These are phyloP conservation scores for Pterocles orientalis DNA, from an alignment of 2,113 vertebrate species.

Conservation along the genomic window DNA sequence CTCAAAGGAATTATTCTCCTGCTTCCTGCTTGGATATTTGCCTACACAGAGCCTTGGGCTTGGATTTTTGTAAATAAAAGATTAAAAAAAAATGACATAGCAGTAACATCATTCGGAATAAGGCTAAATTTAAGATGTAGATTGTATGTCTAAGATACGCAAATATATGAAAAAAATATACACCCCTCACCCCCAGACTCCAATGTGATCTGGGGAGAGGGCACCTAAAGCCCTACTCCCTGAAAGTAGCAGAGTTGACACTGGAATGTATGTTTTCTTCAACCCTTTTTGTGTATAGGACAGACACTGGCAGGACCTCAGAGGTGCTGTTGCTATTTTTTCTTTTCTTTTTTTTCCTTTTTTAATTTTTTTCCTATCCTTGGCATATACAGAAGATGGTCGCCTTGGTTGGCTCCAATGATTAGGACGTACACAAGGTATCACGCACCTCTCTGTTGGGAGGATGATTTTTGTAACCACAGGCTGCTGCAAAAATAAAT, in stretches of 20 bases:
- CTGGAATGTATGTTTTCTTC: neutral
- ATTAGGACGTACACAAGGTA: neutral
- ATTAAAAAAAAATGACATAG: accelerated
- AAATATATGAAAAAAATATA: neutral
- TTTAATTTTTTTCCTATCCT: neutral
- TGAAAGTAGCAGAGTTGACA: neutral
- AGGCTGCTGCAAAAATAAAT: neutral
- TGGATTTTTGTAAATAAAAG: neutral
- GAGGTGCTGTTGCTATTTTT: neutral
- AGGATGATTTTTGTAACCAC: neutral
- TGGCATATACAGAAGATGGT: neutral
- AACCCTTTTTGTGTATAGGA: neutral
- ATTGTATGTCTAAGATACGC: accelerated
- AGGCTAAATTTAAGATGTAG: neutral
- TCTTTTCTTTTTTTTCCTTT: neutral
- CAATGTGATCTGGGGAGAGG: too few relatives aligned
- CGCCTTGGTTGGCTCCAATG: neutral
- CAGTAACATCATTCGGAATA: neutral
- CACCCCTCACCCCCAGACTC: accelerated
- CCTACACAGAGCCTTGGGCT: accelerated
- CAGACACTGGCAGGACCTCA: neutral
- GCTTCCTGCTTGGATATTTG: neutral
- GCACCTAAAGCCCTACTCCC: accelerated
- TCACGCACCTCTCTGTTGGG: accelerated
- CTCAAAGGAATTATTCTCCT: neutral